Conservation (phyloP, 1,140 invertebrate species). For the Spodoptera frugiperda region DNA sequence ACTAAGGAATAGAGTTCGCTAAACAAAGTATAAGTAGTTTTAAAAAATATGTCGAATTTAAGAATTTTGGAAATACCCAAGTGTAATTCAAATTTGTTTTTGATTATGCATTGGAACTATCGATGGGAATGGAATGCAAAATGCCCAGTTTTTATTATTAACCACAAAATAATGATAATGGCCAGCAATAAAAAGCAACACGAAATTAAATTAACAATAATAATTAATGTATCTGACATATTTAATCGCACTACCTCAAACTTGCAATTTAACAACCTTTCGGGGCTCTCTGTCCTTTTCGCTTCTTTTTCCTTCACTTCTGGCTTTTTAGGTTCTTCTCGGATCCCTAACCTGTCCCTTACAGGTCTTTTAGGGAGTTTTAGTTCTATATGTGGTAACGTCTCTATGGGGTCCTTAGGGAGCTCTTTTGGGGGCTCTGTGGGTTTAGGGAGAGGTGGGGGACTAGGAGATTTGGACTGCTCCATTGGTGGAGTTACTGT, state of each 20-base stretch:
- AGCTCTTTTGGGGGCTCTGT: slow-evolving; percentile 50
- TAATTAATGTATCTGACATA: slow-evolving; percentile 9
- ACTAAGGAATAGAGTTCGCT: background rate
- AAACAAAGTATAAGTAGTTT: background rate
- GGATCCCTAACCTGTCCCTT: slow-evolving; percentile 76
- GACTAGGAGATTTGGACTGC: slow-evolving; percentile 46
- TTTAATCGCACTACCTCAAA: slow-evolving; percentile 76
- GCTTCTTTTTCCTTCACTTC: slow-evolving; percentile 63
- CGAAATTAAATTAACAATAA: background rate
- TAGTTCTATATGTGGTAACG: slow-evolving; percentile 81
- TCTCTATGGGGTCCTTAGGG: slow-evolving; percentile 61
- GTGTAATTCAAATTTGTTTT: too few relatives aligned
- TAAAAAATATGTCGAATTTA: background rate
- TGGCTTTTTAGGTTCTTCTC: slow-evolving; percentile 57
- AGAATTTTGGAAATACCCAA: too few relatives aligned
- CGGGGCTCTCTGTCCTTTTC: slow-evolving; percentile 66
- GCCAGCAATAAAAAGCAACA: background rate
- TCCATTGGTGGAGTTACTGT: slow-evolving; percentile 65
- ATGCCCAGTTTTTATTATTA: too few relatives aligned
- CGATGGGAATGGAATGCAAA: too few relatives aligned
- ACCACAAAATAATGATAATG: background rate
- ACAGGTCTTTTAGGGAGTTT: slow-evolving; percentile 83
- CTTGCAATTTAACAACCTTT: slow-evolving; percentile 81
- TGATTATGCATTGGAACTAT: too few relatives aligned
- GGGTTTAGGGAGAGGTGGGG: slow-evolving; percentile 46